Evolutionary conservation across 2,797 vertebrate species (phyloP), one percentile per base, ranked within the genome.

Genomic region (Pipistrellus kuhlii): DNA sequence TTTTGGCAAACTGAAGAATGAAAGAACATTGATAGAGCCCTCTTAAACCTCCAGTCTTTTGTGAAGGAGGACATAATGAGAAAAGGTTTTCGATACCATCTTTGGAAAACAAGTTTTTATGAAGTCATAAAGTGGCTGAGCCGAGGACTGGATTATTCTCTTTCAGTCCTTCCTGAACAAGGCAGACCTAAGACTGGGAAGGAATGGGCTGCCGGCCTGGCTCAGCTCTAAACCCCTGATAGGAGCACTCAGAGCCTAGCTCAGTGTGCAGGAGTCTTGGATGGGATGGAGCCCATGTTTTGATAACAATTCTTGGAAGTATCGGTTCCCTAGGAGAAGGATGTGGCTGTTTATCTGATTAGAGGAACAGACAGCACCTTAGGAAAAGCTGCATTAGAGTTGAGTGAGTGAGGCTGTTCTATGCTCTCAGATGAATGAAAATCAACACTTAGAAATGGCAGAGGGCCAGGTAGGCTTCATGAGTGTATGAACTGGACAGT

Each of bases 61-160:
- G 62, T 25, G 38, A 48, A 91, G 25, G 5, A 94, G n/a, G 20
- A 21, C 71, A 0, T 0, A 69, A 88, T 11, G 25, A 86, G 8
- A 0, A 35, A 73, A 38, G 14, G 35, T 78, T 94, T 80, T 35
- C 32, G 72, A 46, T 35, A 46, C 27, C 23, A 5, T 57, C 59
- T 72, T 85, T 91, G 30, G 73, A 92, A 96, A 94, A 89, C 41
- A 94, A n/a, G 55, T 25, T 91, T 91, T 89, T 90, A 48, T 64
- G 44, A 90, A n/a, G 14, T 44, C 4, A 13, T 21, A 48, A 13
- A 17, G 13, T 15, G 5, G 25, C 1, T 68, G 25, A 83, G 5
- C 17, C 17, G 20, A 62, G 0, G 13, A 13, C 30, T 81, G 27
- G 12, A 21, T 62, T 38, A 41, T 53, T 84, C 32, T 84, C 6